Percentiles rank a stretch among this genome's conserved stretches.
phyloP scores from a whole-genome alignment of 2,113 vertebrate genomes.

The Oreotrochilus melanogaster region DNA sequence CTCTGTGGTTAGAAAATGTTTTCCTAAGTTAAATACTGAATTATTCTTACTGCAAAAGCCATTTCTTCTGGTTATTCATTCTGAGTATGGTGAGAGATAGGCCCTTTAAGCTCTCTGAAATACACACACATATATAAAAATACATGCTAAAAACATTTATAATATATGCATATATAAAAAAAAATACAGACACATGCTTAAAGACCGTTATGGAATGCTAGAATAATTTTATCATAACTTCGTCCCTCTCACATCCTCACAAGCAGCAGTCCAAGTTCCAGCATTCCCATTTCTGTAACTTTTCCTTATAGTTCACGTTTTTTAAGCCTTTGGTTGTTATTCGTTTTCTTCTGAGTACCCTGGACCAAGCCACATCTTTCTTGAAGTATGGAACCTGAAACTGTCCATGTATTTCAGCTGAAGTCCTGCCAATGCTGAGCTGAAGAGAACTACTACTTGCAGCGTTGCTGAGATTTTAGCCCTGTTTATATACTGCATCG shows the following conservation, averaged over 20 bases:
- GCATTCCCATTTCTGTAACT: neutral
- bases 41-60: neutral
- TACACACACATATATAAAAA: neutral
- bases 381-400: neutral
- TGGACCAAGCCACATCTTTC: neutral
- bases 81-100: too few species aligned
- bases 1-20: neutral
- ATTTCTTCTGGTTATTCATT: neutral
- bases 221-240: too few species aligned
- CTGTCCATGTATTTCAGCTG: neutral
- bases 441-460: neutral
- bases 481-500: neutral
- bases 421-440: neutral
- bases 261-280: neutral
- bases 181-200: accelerated
- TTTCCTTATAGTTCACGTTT: neutral
- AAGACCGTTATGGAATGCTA: neutral
- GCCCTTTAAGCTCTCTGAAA: neutral
- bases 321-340: neutral
- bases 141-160: neutral
- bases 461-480: neutral
- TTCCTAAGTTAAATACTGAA: neutral
- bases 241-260: neutral
- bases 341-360: neutral
- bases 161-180: neutral